Evolutionary conservation across 2,888 invertebrate genomes (phyloP), one percentile per base, ranked within the genome.

Genomic region (Dryadula phaetusa): DNA sequence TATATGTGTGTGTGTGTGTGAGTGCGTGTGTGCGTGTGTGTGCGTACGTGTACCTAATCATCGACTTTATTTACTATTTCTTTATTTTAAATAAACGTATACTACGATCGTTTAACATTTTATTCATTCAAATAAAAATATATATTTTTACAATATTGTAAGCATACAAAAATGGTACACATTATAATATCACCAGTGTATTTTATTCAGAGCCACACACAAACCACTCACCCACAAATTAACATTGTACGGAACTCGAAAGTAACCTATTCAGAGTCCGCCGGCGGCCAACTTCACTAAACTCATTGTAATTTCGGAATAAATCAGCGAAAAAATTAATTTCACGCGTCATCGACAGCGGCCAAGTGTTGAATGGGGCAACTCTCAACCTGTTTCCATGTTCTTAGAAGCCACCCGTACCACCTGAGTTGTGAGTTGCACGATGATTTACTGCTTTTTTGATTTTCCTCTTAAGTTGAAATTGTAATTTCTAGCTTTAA

Each of bases 341-440:
- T 76, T 76, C 74, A 74, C 72, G 75, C 75, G 62, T 70, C 76
- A 76, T 75, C 70, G 68, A 62, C 62, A 62, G 62, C 58, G 40
- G 60, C 54, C 62, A 34, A 67, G 56, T 63, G 69, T 60, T 66
- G 66, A 69, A 61, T 64, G 64, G 62, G 63, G 53, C 65, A 66
- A 70, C 53, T 70, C 62, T 62, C 62, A 18, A 52, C 62, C 52
- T 52, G 52, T 60, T 62, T 67, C 62, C 47, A 54, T 61, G 42
- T 65, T 62, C 66, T 69, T 69, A 68, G 65, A 22, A n/a, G n/a
- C n/a, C n/a, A n/a, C n/a, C 16, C 25, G 40, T 14, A 14, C 1
- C 18, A 42, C 18, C 42, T 18, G 3, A 28, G 6, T 28, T 18
- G 3, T 18, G 6, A n/a, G 18, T n/a, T 8, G 14, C 0, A 6